Evolutionary conservation across 2,888 invertebrate genomes (phyloP).

Genomic region (Clostera curtula): DNA sequence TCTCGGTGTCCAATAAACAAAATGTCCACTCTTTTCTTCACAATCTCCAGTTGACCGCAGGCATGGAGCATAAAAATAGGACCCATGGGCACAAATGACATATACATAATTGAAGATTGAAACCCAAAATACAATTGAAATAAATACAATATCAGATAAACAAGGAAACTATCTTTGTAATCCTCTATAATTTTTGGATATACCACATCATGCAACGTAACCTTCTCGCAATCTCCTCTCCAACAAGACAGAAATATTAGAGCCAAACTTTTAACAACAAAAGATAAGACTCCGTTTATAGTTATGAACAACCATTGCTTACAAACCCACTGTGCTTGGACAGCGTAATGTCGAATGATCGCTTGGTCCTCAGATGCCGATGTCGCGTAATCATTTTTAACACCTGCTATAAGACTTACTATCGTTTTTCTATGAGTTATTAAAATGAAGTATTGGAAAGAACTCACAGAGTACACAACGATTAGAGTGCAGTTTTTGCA

Average conservation of each 20-base stretch:
- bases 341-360: conserved; percentile 22
- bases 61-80: conserved; percentile 41
- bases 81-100: conserved; percentile 35
- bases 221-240: conserved; percentile 20
- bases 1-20: conserved; percentile 23
- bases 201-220: conserved; percentile 24
- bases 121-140: conserved; percentile 11
- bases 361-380: conserved; percentile 19
- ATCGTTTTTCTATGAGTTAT: conserved; percentile 21
- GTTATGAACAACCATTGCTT: conserved; percentile 27
- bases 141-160: conserved; percentile 14
- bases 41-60: conserved; percentile 40
- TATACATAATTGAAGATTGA: conserved; percentile 23
- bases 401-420: conserved; percentile 18
- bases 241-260: conserved; percentile 19
- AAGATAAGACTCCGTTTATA: not conserved
- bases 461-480: conserved; percentile 7
- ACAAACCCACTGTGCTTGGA: conserved; percentile 21
- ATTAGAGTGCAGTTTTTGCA: conserved; percentile 18
- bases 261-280: conserved; percentile 18
- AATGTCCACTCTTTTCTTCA: conserved; percentile 20
- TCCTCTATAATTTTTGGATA: conserved; percentile 28
- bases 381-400: conserved; percentile 30
- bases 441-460: conserved; percentile 16
- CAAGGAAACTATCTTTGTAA: conserved; percentile 17